Base-by-base conservation (phyloP, 2,888 invertebrate genomes). In the Hedya salicella region DNA sequence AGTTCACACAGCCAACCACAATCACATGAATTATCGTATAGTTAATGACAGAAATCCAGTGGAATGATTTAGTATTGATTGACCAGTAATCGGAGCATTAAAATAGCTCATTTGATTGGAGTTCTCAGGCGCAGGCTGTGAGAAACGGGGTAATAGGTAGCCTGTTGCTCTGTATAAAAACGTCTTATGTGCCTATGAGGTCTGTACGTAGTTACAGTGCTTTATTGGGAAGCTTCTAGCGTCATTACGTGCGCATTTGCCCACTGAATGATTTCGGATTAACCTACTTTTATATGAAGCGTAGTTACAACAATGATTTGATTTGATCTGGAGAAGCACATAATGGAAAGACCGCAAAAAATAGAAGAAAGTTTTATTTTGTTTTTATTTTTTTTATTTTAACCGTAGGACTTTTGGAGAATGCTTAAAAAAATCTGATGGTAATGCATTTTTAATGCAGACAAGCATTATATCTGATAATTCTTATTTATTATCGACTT, bases 91-190 rank as follows among this genome's bases (percentile, higher is more conserved):
- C 80, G 82, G 76, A 77, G 48, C 85, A 86, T 88, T 87, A 88
- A 86, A 82, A 87, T 87, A 81, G 79, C 79, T 78, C 66, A 78
- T 77, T 78, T 85, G 87, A 88, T 88, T 87, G 88, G 83, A 81
- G 83, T 88, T 88, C 88, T 82, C 87, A 87, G 81, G 87, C 48
- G 21, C 19, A 77, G 73, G 73, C 77, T 83, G 82, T 83, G 85
- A 83, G 85, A 83, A 83, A 75, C 75, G 69, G 71, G 75, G 73
- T 81, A 81, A 83, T 83, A 73, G 71, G 75, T 74, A 73, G 75
- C 72, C 59, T 53, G n/a, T 4, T 21, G 13, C 1, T 4, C 30
- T 30, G 44, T 19, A 57, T 17, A 30, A 19, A 46, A 32, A 3
- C 3, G 32, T 2, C n/a, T 4, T 46, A 57, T 32, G 32, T 32